phyloP scores from a whole-genome alignment of 2,797 vertebrate species.

The Tenualosa thibaudeaui region DNA sequence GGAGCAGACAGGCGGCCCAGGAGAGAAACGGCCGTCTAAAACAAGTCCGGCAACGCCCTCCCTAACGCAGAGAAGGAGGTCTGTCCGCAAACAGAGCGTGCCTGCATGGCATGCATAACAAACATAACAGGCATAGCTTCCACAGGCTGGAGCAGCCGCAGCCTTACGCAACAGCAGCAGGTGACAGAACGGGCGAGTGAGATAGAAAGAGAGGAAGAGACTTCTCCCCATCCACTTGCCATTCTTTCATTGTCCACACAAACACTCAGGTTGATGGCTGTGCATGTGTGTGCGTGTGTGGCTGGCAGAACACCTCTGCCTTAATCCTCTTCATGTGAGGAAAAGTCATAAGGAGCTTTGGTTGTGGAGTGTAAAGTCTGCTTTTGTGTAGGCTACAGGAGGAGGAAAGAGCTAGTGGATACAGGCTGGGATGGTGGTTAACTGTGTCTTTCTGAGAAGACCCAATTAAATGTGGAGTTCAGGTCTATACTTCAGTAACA shows the following conservation, averaged over 20 bases:
- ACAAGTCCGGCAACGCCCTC: background rate
- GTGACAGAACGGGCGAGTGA: constrained; percentile 28
- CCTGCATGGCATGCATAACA: constrained; percentile 46
- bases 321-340: background rate
- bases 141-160: constrained; percentile 20
- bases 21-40: background rate
- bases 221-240: background rate
- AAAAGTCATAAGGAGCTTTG: constrained; percentile 5
- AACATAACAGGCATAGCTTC: constrained; percentile 50
- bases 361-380: background rate
- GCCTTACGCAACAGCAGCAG: constrained; percentile 37
- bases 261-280: background rate
- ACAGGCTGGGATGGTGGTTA: background rate
- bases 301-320: background rate
- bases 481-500: background rate
- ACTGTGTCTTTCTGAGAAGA: background rate
- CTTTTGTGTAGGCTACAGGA: background rate
- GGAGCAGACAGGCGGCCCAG: background rate
- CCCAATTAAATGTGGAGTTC: background rate
- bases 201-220: background rate
- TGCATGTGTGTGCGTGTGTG: background rate
- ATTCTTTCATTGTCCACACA: background rate
- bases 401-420: background rate
- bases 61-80: constrained; percentile 27
- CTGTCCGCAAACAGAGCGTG: constrained; percentile 18